A percentile compares a stretch with the other conserved stretches of the same genome.
These are phyloP conservation scores for Archegozetes longisetosus DNA, from an alignment of 1,140 invertebrate species.

Conservation along the genomic window DNA sequence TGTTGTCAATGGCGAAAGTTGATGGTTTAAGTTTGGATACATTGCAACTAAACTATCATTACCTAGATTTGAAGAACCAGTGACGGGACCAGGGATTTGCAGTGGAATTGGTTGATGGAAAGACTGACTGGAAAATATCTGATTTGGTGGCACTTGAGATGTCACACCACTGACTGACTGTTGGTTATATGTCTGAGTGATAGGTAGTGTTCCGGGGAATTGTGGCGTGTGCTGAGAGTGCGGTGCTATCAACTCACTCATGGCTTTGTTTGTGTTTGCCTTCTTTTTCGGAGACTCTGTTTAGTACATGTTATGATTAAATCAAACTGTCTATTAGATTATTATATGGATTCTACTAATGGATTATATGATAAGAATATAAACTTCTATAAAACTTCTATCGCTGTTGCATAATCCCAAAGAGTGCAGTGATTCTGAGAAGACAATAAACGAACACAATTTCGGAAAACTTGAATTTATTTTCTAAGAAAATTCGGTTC, in stretches of 20 bases:
- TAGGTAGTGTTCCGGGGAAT: slow-evolving; percentile 7
- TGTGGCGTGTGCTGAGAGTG: not conserved
- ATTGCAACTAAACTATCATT: not conserved
- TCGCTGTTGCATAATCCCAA: not conserved
- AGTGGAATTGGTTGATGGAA: not conserved
- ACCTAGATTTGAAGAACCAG: not conserved
- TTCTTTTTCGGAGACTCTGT: slow-evolving; percentile 10
- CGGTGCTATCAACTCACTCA: not conserved
- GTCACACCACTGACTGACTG: not conserved
- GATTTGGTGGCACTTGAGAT: not conserved
- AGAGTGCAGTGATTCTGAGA: not conserved
- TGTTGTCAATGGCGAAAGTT: not conserved
- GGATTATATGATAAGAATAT: not conserved
- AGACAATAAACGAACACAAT: not conserved
- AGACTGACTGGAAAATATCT: not conserved
- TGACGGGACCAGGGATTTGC: not conserved
- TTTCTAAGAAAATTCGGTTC: too few relatives aligned
- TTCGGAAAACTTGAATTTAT: not conserved
- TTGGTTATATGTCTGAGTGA: not conserved
- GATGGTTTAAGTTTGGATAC: not conserved
- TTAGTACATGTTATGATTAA: not conserved
- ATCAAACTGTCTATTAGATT: not conserved
- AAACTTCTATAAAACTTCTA: not conserved
- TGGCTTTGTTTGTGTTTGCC: not conserved
- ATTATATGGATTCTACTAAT: not conserved